Evolutionary conservation across 2,888 invertebrate species (phyloP).

Genomic region (Cepaea hortensis): DNA sequence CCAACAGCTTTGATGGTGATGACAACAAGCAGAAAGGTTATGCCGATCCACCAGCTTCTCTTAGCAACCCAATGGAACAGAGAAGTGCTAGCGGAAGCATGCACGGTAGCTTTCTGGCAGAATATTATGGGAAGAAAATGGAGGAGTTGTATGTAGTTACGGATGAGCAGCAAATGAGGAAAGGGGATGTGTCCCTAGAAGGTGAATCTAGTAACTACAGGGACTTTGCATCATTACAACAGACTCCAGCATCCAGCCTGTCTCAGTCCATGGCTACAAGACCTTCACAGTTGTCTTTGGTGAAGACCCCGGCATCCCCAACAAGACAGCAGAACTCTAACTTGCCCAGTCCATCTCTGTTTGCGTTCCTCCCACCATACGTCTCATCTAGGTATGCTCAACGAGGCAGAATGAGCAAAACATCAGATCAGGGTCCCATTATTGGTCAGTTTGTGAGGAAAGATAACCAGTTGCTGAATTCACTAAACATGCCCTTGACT

Average conservation of each 20-base stretch:
- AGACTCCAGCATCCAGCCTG: background rate
- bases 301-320: constrained; percentile 30
- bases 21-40: background rate
- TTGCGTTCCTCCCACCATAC: constrained; percentile 55
- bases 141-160: constrained; percentile 32
- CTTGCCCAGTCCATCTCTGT: constrained; percentile 53
- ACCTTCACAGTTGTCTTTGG: constrained; percentile 49
- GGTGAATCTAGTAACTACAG: background rate
- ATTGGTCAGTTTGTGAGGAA: constrained; percentile 65
- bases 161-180: constrained; percentile 21
- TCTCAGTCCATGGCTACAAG: constrained; percentile 26
- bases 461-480: constrained; percentile 20
- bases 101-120: background rate
- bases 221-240: background rate
- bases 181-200: background rate
- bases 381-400: constrained; percentile 47
- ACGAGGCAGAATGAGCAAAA: constrained; percentile 38
- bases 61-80: background rate
- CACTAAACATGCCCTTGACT: constrained; percentile 31
- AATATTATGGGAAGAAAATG: constrained; percentile 30
- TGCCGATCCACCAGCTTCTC: too few relatives aligned
- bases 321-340: constrained; percentile 32
- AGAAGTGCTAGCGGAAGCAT: background rate
- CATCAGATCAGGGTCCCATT: constrained; percentile 60
- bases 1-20: background rate